Evolutionary conservation across 1,140 invertebrate genomes (phyloP).

Genomic region (Mactra quadrangularis): DNA sequence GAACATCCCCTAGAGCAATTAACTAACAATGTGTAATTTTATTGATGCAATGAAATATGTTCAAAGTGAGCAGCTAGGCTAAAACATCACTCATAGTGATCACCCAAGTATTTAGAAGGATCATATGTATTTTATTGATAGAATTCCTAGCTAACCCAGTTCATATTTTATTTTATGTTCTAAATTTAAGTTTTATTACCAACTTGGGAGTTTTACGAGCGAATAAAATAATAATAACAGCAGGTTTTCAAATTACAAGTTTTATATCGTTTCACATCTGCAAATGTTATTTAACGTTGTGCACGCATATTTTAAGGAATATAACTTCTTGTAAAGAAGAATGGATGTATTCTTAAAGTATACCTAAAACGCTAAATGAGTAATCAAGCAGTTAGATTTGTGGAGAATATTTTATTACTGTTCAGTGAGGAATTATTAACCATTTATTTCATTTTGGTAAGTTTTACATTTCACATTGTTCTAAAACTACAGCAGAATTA

Average conservation of each 20-base stretch:
- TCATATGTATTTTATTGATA: constrained; percentile 46
- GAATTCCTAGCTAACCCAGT: constrained; percentile 32
- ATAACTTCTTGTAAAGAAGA: constrained; percentile 35
- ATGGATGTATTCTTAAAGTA: constrained; percentile 21
- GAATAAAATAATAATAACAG: constrained; percentile 53
- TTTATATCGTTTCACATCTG: constrained; percentile 56
- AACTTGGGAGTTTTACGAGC: constrained; percentile 60
- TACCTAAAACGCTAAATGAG: constrained; percentile 26
- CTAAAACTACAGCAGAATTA: constrained; percentile 4
- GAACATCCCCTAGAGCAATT: too few relatives aligned
- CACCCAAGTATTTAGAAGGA: constrained; percentile 35
- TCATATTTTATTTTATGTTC: constrained; percentile 61
- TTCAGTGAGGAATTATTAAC: neutral
- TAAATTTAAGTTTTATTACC: constrained; percentile 55
- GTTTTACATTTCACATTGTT: constrained; percentile 23
- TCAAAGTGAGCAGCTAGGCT: constrained; percentile 20
- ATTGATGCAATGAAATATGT: too few relatives aligned
- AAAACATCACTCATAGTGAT: constrained; percentile 7
- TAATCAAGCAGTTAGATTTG: constrained; percentile 14
- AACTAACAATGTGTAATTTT: too few relatives aligned
- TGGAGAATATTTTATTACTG: constrained; percentile 7
- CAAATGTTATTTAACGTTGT: constrained; percentile 50
- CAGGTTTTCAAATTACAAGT: constrained; percentile 63
- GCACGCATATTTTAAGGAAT: constrained; percentile 35
- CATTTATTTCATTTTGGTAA: constrained; percentile 24